Evolutionary conservation across 2,797 vertebrate genomes (phyloP).

Genomic region (Sebastes trivittatus): DNA sequence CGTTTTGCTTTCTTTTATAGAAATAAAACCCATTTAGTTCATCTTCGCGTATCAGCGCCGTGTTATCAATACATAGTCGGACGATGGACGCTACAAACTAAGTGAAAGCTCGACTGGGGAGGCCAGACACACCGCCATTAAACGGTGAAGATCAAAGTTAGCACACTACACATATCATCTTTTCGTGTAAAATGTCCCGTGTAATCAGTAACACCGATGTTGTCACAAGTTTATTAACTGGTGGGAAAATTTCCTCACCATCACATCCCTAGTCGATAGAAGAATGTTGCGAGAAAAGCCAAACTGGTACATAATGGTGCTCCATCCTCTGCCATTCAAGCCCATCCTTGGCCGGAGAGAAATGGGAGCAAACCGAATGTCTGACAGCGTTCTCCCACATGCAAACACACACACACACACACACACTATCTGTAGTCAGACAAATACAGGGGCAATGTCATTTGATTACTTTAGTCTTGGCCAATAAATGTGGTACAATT

Average conservation of each 20-base stretch:
- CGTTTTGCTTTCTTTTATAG: fast-evolving
- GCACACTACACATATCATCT: too few relatives aligned
- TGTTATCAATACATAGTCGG: too few relatives aligned
- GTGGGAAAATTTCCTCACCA: too few relatives aligned
- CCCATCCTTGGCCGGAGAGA: background rate
- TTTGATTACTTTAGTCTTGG: constrained; percentile 14
- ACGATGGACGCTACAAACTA: fast-evolving
- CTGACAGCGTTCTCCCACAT: background rate
- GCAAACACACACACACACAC: constrained; percentile 7
- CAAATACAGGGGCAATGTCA: background rate
- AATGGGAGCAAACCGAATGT: background rate
- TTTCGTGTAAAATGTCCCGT: too few relatives aligned
- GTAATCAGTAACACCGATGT: too few relatives aligned
- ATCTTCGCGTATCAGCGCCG: too few relatives aligned
- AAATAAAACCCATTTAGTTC: too few relatives aligned
- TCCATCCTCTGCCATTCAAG: constrained; percentile 1
- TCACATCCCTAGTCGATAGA: too few relatives aligned
- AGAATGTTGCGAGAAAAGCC: background rate
- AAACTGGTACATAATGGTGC: background rate
- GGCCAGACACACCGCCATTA: too few relatives aligned
- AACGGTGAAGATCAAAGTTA: too few relatives aligned
- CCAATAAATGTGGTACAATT: constrained; percentile 20
- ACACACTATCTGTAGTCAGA: background rate
- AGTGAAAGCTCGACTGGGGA: too few relatives aligned
- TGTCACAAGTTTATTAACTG: too few relatives aligned